Evolutionary conservation across 2,797 vertebrate genomes (phyloP).

Genomic region (Leuciscus waleckii): DNA sequence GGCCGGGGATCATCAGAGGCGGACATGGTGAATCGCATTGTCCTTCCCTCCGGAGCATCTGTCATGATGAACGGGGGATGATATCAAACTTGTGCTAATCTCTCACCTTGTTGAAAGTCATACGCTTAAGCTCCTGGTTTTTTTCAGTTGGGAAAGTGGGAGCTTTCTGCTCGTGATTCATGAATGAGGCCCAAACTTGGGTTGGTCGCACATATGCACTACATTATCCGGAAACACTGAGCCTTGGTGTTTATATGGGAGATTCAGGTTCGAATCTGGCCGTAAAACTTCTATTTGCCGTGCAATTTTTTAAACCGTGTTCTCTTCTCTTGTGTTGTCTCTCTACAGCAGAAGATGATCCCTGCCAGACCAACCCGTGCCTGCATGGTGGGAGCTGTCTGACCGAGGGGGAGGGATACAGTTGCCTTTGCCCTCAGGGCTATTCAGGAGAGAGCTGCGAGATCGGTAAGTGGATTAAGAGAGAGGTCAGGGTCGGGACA

Average conservation of each 20-base stretch:
- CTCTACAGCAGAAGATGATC: constrained; percentile 79
- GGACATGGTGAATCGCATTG: constrained; percentile 55
- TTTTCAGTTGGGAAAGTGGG: constrained; percentile 19
- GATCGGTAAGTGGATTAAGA: constrained; percentile 84
- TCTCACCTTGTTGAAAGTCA: constrained; percentile 67
- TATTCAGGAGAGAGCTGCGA: constrained; percentile 96
- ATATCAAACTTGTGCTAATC: constrained; percentile 64
- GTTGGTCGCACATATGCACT: background rate
- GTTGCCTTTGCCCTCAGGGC: constrained; percentile 90
- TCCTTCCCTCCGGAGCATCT: constrained; percentile 65
- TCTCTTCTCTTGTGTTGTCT: constrained; percentile 32
- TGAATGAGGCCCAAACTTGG: background rate
- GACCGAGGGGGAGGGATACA: constrained; percentile 84
- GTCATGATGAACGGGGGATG: constrained; percentile 68
- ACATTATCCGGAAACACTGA: background rate
- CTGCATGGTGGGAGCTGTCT: constrained; percentile 91
- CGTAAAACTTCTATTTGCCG: background rate
- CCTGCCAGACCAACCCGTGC: constrained; percentile 91
- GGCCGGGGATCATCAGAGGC: constrained; percentile 62
- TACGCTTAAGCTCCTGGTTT: constrained; percentile 26
- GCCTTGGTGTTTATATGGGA: constrained; percentile 1
- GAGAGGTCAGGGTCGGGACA: constrained; percentile 42
- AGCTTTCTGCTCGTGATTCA: background rate
- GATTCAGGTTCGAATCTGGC: background rate
- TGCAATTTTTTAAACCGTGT: background rate